phyloP scores from a whole-genome alignment of 2,113 vertebrate genomes.

The Aythya baeri region DNA sequence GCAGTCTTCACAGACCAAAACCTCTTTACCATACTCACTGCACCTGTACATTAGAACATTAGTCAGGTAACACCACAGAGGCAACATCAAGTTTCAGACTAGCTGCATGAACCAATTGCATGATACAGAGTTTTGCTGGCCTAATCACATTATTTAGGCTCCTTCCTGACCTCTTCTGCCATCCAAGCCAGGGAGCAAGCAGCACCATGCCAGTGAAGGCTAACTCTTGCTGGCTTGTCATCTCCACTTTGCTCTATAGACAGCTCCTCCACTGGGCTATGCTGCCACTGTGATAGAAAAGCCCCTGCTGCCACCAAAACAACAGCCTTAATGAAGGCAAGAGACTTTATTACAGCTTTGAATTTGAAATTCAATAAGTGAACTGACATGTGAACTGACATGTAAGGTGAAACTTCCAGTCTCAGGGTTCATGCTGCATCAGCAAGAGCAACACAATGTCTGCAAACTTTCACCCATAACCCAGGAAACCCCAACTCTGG shows the following conservation, averaged over 20 bases:
- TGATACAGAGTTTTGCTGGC: neutral
- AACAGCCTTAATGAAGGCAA: neutral
- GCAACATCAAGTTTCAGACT: fast-evolving
- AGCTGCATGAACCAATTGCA: neutral
- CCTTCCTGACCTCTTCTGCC: neutral
- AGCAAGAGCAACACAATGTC: neutral
- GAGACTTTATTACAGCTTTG: neutral
- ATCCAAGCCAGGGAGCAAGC: neutral
- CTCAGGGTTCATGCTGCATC: neutral
- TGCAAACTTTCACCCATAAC: fast-evolving
- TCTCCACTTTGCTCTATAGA: fast-evolving
- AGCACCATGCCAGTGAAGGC: fast-evolving
- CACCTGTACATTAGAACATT: neutral
- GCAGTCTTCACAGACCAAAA: neutral
- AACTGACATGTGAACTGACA: neutral
- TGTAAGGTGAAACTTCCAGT: neutral
- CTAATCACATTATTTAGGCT: neutral
- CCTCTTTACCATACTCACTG: neutral
- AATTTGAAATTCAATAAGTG: neutral
- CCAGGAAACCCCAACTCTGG: neutral
- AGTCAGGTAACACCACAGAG: fast-evolving
- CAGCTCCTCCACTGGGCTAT: fast-evolving
- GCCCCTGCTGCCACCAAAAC: neutral
- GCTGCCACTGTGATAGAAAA: neutral
- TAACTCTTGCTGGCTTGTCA: neutral